phyloP scores from a whole-genome alignment of 2,113 vertebrate genomes.

The Gracilinanus agilis region DNA sequence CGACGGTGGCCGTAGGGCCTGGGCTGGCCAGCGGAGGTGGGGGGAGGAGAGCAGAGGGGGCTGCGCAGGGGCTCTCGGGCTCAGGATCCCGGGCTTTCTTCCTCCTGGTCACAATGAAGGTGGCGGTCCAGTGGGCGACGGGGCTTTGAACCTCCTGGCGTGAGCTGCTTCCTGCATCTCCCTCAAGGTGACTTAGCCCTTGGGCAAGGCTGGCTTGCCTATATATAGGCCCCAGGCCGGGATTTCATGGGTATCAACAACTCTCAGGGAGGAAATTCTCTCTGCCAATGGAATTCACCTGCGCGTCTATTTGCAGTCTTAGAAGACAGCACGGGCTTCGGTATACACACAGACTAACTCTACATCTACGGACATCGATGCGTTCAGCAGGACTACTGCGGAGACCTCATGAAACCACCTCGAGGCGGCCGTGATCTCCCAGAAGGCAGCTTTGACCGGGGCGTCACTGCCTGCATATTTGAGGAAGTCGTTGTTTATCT shows the following conservation, averaged over 20 bases:
- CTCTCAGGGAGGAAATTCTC: background rate
- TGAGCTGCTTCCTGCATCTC: background rate
- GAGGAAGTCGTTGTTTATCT: background rate
- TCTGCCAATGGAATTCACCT: background rate
- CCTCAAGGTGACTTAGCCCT: background rate
- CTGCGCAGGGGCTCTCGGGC: background rate
- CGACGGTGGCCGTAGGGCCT: too few species aligned
- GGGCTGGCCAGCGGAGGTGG: background rate
- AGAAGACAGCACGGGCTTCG: background rate
- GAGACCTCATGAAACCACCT: background rate
- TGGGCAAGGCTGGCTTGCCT: background rate
- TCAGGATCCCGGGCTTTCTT: background rate
- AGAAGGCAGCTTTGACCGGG: background rate
- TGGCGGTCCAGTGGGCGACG: constrained; percentile 26
- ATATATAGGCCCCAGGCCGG: background rate
- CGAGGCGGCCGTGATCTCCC: background rate
- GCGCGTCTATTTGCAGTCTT: background rate
- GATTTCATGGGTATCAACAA: background rate
- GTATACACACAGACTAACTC: accelerated
- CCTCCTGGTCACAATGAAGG: background rate
- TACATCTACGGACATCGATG: background rate
- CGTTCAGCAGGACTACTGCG: background rate
- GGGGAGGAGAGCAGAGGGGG: background rate
- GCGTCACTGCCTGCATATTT: background rate
- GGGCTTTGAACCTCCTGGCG: constrained; percentile 68